These are phyloP conservation scores for Heteropelma amictum DNA, from an alignment of 2,888 invertebrate genomes.

Conservation along the genomic window DNA sequence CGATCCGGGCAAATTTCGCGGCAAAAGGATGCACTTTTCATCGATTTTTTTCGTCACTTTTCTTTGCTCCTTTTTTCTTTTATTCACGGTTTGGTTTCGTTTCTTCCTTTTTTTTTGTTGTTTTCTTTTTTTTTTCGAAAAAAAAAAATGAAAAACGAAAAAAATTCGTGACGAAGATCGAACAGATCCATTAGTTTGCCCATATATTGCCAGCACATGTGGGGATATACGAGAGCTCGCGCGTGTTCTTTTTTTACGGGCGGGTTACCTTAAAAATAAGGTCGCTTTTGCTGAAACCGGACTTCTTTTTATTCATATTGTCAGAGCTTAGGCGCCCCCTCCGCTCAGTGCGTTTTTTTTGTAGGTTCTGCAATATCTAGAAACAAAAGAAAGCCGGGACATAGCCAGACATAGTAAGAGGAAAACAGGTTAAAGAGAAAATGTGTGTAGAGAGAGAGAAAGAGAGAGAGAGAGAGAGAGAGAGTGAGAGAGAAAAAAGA, in stretches of 20 bases:
- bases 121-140: not conserved
- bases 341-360: constrained; percentile 99
- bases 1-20: not conserved
- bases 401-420: constrained; percentile 88
- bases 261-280: constrained; percentile 98
- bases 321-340: constrained; percentile 98
- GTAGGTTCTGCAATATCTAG: constrained; percentile 99
- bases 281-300: constrained; percentile 96
- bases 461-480: constrained; percentile 66
- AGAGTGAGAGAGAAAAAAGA: constrained; percentile 55
- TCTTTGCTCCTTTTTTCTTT: not conserved
- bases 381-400: constrained; percentile 88
- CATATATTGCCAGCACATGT: constrained; percentile 61
- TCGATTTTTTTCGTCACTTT: not conserved
- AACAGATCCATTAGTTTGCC: not conserved
- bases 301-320: constrained; percentile 92
- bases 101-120: not conserved
- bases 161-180: constrained; percentile 13
- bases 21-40: not conserved
- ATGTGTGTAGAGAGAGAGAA: constrained; percentile 68
- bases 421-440: constrained; percentile 76
- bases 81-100: not conserved
- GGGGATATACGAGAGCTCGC: constrained; percentile 72
- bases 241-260: constrained; percentile 77
- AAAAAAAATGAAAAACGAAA: constrained; percentile 8